Evolutionary conservation across 2,113 vertebrate genomes (phyloP).

Genomic region (Orcinus orca): DNA sequence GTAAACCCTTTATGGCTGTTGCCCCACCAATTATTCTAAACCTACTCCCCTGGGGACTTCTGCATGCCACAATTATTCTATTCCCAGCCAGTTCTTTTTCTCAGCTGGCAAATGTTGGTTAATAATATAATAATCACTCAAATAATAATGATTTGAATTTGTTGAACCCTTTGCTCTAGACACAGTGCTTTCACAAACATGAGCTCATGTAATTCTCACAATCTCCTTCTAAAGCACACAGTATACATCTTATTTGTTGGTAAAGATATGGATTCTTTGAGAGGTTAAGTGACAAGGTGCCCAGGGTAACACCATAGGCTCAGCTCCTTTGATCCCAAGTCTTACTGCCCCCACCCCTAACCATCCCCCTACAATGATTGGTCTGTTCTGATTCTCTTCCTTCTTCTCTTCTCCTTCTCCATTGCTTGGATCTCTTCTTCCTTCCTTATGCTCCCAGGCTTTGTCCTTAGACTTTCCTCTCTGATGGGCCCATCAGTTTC

Average conservation of each 20-base stretch:
- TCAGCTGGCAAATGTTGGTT: background rate
- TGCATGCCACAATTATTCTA: background rate
- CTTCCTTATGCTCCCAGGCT: background rate
- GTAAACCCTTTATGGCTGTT: background rate
- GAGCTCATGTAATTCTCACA: background rate
- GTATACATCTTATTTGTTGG: background rate
- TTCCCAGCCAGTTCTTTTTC: background rate
- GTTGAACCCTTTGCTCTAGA: background rate
- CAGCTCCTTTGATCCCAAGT: background rate
- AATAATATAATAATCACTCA: background rate
- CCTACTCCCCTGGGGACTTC: background rate
- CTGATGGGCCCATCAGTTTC: background rate
- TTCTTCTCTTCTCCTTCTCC: background rate
- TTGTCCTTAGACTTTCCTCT: background rate
- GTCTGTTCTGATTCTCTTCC: background rate
- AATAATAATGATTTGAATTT: background rate
- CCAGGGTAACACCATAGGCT: background rate
- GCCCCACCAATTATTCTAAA: accelerated
- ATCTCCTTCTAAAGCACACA: background rate
- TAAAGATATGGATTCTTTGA: background rate
- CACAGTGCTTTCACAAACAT: background rate
- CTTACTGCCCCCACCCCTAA: accelerated
- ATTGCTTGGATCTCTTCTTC: background rate
- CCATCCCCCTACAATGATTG: background rate
- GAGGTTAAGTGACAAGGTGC: background rate